A percentile compares a stretch with the other conserved stretches of the same genome.
Conservation (phyloP, 2,888 invertebrate genomes). For the Stratiomys singularior region DNA sequence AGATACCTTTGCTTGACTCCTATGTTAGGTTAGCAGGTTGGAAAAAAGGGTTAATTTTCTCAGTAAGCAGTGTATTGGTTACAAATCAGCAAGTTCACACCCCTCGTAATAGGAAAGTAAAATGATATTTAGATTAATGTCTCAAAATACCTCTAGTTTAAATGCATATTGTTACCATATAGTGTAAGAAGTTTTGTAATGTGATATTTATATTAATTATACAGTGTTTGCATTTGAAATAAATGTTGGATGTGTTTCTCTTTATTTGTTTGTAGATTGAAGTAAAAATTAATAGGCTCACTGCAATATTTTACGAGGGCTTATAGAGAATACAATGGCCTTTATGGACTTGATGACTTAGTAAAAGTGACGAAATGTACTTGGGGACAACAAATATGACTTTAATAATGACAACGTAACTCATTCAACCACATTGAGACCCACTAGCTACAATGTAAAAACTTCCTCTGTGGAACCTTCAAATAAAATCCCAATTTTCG, state of each 20-base stretch:
- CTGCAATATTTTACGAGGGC: too few species aligned
- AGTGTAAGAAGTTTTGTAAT: neutral
- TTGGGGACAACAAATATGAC: too few species aligned
- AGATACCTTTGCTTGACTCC: neutral
- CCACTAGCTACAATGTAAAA: too few species aligned
- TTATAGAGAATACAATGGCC: too few species aligned
- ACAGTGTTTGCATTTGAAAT: constrained; percentile 1
- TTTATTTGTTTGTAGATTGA: neutral
- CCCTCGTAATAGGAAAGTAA: neutral
- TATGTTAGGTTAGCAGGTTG: neutral
- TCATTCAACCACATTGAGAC: too few species aligned
- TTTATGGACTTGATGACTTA: too few species aligned
- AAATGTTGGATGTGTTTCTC: neutral
- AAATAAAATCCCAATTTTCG: too few species aligned
- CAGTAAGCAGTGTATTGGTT: neutral
- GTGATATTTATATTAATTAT: constrained; percentile 9
- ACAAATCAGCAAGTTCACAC: neutral
- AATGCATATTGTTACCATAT: neutral
- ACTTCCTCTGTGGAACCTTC: too few species aligned
- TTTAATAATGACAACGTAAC: too few species aligned
- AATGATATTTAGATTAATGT: neutral
- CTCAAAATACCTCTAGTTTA: neutral
- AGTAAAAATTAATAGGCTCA: neutral
- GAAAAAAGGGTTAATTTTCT: too few species aligned
- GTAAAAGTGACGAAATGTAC: too few species aligned